Conservation (phyloP, 1,140 invertebrate genomes). For the Diachasmimorpha longicaudata region DNA sequence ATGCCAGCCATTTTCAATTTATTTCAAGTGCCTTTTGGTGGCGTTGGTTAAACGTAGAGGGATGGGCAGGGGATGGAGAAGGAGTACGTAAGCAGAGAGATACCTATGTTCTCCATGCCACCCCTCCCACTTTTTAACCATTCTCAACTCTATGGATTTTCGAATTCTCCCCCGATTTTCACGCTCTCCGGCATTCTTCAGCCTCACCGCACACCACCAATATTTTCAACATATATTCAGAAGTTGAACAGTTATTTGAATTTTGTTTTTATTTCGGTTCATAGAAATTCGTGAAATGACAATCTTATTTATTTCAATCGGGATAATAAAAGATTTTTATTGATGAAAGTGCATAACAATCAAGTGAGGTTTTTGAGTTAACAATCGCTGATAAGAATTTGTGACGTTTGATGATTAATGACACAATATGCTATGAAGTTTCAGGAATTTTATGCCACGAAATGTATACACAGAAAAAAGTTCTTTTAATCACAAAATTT, state of each 20-base stretch:
- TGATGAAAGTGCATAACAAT: too few relatives aligned
- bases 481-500: too few relatives aligned
- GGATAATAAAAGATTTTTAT: too few relatives aligned
- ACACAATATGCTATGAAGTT: too few relatives aligned
- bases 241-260: neutral
- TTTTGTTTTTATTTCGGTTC: neutral
- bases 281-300: neutral
- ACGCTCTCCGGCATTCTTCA: conserved; percentile 4
- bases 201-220: neutral
- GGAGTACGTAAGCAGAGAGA: neutral
- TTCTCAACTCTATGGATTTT: neutral
- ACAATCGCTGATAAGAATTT: too few relatives aligned
- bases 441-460: too few relatives aligned
- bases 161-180: neutral
- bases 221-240: neutral
- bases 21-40: conserved; percentile 25
- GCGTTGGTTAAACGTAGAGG: neutral
- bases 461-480: too few relatives aligned
- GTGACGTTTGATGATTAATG: too few relatives aligned
- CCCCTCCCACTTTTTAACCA: neutral
- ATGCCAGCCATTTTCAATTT: conserved; percentile 27
- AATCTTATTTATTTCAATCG: neutral
- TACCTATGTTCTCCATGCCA: neutral
- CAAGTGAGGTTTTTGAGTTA: too few relatives aligned
- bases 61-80: neutral